These are phyloP conservation scores for Papilio gigon DNA, from an alignment of 2,888 invertebrate genomes.

Conservation along the genomic window DNA sequence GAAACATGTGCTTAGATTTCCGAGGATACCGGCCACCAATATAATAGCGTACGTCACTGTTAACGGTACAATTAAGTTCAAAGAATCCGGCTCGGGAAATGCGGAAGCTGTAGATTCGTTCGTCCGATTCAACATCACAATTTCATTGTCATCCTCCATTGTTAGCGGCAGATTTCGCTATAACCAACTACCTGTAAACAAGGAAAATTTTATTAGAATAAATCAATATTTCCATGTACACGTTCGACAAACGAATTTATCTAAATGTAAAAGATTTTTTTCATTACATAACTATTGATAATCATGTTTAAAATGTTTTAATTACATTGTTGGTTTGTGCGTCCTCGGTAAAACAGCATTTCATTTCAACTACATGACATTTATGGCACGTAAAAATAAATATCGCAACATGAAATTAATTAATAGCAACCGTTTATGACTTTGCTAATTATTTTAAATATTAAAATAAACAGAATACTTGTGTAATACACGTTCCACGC, in stretches of 20 bases:
- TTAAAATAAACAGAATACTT: not conserved
- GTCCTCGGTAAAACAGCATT: not conserved
- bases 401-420: conserved; percentile 4
- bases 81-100: conserved; percentile 75
- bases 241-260: too few relatives aligned
- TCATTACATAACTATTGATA: too few relatives aligned
- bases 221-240: not conserved
- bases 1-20: conserved; percentile 90
- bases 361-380: conserved; percentile 8
- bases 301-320: too few relatives aligned
- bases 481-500: not conserved
- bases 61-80: conserved; percentile 85
- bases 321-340: not conserved
- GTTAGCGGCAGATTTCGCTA: conserved; percentile 50
- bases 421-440: not conserved
- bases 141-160: conserved; percentile 60
- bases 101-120: conserved; percentile 57
- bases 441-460: conserved; percentile 24
- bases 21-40: conserved; percentile 88
- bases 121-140: conserved; percentile 58
- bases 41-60: conserved; percentile 86
- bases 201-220: conserved; percentile 44
- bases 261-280: too few relatives aligned
- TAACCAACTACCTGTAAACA: conserved; percentile 60
- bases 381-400: conserved; percentile 16